A percentile compares a stretch with the other conserved stretches of the same genome.
These are phyloP conservation scores for Cataglyphis altisquamis DNA, from an alignment of 2,888 invertebrate genomes.

Conservation along the genomic window DNA sequence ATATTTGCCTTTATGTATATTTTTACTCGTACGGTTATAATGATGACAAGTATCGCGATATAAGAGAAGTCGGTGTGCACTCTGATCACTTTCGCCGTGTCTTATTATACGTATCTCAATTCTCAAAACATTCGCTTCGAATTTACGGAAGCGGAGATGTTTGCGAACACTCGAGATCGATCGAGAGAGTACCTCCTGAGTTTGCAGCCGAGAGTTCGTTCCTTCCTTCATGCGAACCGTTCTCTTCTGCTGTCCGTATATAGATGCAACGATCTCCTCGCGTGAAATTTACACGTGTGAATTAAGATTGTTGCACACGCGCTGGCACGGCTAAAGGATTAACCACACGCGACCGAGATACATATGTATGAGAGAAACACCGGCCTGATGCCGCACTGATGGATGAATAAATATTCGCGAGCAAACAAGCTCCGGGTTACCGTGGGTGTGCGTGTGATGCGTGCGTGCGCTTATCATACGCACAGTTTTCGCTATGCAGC, in stretches of 20 bases:
- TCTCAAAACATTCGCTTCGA: slow-evolving; percentile 22
- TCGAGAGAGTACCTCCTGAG: neutral
- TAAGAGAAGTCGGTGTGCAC: neutral
- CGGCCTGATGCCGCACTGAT: slow-evolving; percentile 46
- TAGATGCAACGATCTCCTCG: slow-evolving; percentile 22
- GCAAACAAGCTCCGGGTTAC: slow-evolving; percentile 55
- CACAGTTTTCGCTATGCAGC: slow-evolving; percentile 57
- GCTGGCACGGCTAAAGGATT: slow-evolving; percentile 38
- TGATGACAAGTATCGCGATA: neutral
- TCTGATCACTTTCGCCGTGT: slow-evolving; percentile 17
- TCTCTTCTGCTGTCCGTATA: slow-evolving; percentile 19
- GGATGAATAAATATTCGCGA: slow-evolving; percentile 60
- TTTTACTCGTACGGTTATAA: neutral
- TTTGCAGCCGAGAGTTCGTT: neutral
- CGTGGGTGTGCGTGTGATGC: slow-evolving; percentile 49
- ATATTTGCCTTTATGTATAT: neutral
- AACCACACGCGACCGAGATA: slow-evolving; percentile 69
- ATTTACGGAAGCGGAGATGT: slow-evolving; percentile 28
- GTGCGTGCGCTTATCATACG: slow-evolving; percentile 44
- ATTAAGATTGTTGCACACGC: slow-evolving; percentile 37
- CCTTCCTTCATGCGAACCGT: slow-evolving; percentile 26
- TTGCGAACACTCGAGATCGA: slow-evolving; percentile 30
- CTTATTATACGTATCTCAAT: slow-evolving; percentile 31
- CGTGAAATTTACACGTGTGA: slow-evolving; percentile 46
- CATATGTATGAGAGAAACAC: slow-evolving; percentile 64